Evolutionary conservation across 2,888 invertebrate species (phyloP).

Genomic region (Dorcus parallelipipedus): DNA sequence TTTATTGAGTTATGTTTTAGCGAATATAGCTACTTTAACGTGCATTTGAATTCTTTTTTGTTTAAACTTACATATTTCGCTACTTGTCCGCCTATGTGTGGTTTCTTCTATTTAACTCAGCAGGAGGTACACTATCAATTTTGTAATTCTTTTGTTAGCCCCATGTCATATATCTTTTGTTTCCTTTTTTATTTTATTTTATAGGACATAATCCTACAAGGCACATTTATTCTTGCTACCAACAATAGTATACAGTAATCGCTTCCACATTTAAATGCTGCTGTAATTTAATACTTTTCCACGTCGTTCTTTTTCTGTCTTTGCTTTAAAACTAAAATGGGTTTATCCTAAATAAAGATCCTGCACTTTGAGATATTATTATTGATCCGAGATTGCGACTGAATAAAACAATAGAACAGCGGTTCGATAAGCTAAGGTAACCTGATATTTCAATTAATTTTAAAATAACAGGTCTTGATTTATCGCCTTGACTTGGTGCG

Average conservation of each 20-base stretch:
- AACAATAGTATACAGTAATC: background rate
- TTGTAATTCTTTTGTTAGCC: background rate
- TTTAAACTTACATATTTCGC: too few species aligned
- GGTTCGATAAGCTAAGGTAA: conserved; percentile 39
- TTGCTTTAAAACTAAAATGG: conserved; percentile 2
- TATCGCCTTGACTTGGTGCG: conserved; percentile 42
- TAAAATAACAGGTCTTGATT: conserved; percentile 44
- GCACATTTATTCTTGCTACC: background rate
- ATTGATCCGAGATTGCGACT: conserved; percentile 27
- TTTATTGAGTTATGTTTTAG: too few species aligned
- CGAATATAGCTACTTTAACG: too few species aligned
- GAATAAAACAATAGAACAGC: conserved; percentile 38
- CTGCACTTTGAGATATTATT: conserved; percentile 17
- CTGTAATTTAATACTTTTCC: conserved; percentile 12
- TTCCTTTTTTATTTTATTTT: too few species aligned
- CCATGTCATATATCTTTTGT: background rate
- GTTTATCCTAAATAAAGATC: conserved; percentile 11
- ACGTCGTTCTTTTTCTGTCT: background rate
- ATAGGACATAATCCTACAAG: background rate
- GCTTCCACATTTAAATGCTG: conserved; percentile 12
- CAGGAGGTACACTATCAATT: background rate
- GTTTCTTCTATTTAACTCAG: background rate
- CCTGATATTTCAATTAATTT: conserved; percentile 48
- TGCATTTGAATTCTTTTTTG: too few species aligned
- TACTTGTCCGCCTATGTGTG: too few species aligned